Percentiles rank a stretch among this genome's conserved stretches.
phyloP scores from a whole-genome alignment of 1,140 invertebrate genomes.

The Antheraea mylitta region DNA sequence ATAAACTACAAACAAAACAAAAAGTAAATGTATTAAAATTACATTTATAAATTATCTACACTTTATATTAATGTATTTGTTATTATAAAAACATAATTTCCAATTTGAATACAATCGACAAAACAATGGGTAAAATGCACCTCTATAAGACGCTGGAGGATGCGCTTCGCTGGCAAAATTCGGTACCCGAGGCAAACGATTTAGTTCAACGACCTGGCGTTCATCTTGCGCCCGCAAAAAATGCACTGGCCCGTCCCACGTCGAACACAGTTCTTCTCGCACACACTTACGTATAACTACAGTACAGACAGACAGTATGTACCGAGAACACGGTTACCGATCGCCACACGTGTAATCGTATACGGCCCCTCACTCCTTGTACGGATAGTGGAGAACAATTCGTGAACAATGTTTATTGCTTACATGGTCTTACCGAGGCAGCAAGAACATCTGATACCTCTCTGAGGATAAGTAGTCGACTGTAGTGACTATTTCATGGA shows the following conservation, averaged over 20 bases:
- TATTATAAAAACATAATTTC: no score
- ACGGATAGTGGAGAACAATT: conserved; percentile 39
- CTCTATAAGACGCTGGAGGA: conserved; percentile 41
- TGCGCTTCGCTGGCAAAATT: conserved; percentile 65
- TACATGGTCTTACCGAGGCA: conserved; percentile 14
- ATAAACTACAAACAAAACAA: no score
- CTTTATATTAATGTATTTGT: no score
- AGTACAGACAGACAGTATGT: conserved; percentile 16
- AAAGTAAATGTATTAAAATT: no score
- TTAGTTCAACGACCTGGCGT: conserved; percentile 63
- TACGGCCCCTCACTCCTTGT: conserved; percentile 43
- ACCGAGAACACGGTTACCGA: conserved; percentile 45
- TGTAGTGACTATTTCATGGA: conserved; percentile 1
- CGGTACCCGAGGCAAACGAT: conserved; percentile 64
- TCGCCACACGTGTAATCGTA: conserved; percentile 50
- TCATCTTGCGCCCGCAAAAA: conserved; percentile 73
- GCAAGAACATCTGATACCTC: conserved; percentile 1
- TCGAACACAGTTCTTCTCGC: conserved; percentile 49
- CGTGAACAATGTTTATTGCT: conserved; percentile 44
- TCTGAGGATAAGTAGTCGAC: not conserved
- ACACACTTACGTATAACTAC: conserved; percentile 45
- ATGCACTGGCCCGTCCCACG: conserved; percentile 72
- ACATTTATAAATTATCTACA: no score
- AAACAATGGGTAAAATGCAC: conserved; percentile 24
- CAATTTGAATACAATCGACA: not conserved